A percentile compares a stretch with the other conserved stretches of the same genome.
These are phyloP conservation scores for Sorex fumeus DNA, from an alignment of 2,113 vertebrate species.

Conservation along the genomic window DNA sequence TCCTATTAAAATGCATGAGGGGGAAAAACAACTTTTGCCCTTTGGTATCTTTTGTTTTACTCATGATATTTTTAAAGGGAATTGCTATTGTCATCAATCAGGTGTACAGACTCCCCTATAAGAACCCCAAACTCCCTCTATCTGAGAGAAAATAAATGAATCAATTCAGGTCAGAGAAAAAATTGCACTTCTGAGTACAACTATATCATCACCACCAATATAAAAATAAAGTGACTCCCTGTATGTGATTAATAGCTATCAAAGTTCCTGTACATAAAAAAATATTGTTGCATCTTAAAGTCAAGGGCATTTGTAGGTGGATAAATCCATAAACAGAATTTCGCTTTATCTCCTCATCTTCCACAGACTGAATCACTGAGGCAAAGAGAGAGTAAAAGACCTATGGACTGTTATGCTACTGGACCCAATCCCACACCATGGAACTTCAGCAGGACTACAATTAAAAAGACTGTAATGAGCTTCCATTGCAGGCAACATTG, in stretches of 20 bases:
- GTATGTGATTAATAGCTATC: constrained; percentile 19
- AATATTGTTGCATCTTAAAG: background rate
- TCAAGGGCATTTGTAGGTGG: background rate
- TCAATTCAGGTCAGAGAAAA: constrained; percentile 24
- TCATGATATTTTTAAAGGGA: background rate
- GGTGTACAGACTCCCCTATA: background rate
- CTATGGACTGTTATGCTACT: background rate
- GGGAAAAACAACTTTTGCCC: background rate
- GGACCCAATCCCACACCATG: background rate
- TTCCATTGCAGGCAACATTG: background rate
- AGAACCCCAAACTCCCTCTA: background rate
- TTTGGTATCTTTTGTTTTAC: constrained; percentile 14
- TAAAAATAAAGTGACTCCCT: constrained; percentile 31
- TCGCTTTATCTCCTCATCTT: background rate
- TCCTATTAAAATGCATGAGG: constrained; percentile 18
- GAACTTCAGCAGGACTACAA: background rate
- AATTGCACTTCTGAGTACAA: constrained; percentile 2
- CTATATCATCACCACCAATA: background rate
- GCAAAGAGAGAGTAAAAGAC: constrained; percentile 3
- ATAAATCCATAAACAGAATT: constrained; percentile 18
- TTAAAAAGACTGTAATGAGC: constrained; percentile 15
- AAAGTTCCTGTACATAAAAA: background rate
- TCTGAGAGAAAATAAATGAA: constrained; percentile 48
- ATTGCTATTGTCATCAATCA: constrained; percentile 14
- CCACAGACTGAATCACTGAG: constrained; percentile 28